These are phyloP conservation scores for Xylocopa sonorina DNA, from an alignment of 1,140 invertebrate genomes.

Conservation along the genomic window DNA sequence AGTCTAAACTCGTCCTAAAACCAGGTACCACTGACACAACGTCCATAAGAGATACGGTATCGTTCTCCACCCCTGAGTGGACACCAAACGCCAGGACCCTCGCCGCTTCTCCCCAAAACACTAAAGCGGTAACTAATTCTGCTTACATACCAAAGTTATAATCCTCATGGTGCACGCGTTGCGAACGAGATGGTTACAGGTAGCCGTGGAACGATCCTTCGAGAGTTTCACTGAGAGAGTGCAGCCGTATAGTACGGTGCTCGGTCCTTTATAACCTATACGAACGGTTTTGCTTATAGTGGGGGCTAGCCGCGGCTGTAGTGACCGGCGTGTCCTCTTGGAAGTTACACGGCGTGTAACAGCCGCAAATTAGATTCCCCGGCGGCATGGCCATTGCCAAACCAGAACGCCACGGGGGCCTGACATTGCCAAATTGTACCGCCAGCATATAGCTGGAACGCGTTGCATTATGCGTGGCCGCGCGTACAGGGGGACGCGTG, in stretches of 20 bases:
- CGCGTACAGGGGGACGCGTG: too few species aligned
- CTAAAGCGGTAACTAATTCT: too few species aligned
- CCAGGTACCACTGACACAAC: too few species aligned
- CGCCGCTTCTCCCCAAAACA: too few species aligned
- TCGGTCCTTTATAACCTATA: conserved; percentile 82
- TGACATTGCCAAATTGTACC: conserved; percentile 58
- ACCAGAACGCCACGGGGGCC: conserved; percentile 42
- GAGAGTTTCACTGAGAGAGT: conserved; percentile 82
- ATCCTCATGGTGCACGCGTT: conserved; percentile 78
- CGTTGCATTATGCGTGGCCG: conserved; percentile 43
- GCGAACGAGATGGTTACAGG: conserved; percentile 44
- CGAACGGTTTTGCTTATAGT: conserved; percentile 70
- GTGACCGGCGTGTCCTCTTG: conserved; percentile 44
- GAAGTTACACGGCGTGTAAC: conserved; percentile 42
- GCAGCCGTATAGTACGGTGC: conserved; percentile 77
- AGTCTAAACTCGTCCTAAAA: too few species aligned
- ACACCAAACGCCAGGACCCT: too few species aligned
- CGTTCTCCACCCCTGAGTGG: too few species aligned
- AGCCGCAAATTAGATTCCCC: conserved; percentile 62
- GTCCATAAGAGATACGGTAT: too few species aligned
- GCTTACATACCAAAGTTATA: conserved; percentile 79
- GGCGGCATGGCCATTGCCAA: conserved; percentile 76
- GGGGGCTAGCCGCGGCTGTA: conserved; percentile 64
- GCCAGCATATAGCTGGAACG: conserved; percentile 29
- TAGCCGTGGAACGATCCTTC: conserved; percentile 71